phyloP scores from a whole-genome alignment of 2,797 vertebrate genomes.

The Parauchenoglanis ngamensis region DNA sequence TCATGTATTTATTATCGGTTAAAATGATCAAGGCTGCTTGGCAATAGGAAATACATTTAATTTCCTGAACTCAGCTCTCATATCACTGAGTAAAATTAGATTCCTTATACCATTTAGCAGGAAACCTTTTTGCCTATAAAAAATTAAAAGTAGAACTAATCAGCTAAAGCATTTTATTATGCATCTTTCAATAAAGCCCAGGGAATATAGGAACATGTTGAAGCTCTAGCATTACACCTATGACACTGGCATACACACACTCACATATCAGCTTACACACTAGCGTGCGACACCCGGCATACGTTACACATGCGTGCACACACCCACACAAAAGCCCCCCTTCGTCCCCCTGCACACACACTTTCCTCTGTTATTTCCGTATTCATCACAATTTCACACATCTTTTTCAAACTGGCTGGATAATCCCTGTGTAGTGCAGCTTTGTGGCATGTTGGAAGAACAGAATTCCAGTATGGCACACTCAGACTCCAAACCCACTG shows the following conservation, averaged over 20 bases:
- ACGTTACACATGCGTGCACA: slow-evolving; percentile 64
- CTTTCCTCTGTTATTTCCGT: slow-evolving; percentile 75
- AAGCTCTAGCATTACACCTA: slow-evolving; percentile 29
- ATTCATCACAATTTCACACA: slow-evolving; percentile 76
- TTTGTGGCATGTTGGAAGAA: slow-evolving; percentile 54
- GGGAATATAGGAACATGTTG: slow-evolving; percentile 16
- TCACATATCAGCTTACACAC: slow-evolving; percentile 68
- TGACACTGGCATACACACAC: slow-evolving; percentile 39
- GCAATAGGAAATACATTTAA: not conserved
- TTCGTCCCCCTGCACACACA: slow-evolving; percentile 43
- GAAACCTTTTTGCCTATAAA: not conserved
- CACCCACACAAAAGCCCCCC: slow-evolving; percentile 52
- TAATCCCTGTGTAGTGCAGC: slow-evolving; percentile 69
- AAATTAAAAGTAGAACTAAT: not conserved
- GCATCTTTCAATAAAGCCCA: slow-evolving; percentile 14
- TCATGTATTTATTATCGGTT: not conserved
- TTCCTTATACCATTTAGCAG: not conserved
- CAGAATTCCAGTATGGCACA: slow-evolving; percentile 56
- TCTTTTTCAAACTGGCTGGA: slow-evolving; percentile 70
- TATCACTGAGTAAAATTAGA: not conserved
- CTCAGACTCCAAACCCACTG: slow-evolving; percentile 58
- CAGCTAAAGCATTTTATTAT: not conserved
- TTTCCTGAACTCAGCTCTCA: not conserved
- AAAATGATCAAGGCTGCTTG: not conserved
- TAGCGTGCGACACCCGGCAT: slow-evolving; percentile 64